A percentile compares a stretch with the other conserved stretches of the same genome.
These are phyloP conservation scores for Nycticorax nycticorax DNA, from an alignment of 2,113 vertebrate species.

Conservation along the genomic window DNA sequence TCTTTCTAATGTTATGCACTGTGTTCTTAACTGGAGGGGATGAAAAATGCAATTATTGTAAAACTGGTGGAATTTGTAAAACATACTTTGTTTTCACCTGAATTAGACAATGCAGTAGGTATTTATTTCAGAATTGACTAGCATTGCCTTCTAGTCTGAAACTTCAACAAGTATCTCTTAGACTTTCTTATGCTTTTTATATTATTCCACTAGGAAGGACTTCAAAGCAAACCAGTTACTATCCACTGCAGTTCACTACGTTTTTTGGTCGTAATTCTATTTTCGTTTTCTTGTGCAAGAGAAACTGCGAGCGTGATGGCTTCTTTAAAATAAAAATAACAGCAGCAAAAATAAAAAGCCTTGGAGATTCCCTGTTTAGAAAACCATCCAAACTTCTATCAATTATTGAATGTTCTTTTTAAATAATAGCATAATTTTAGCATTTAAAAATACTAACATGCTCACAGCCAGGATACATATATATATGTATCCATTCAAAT, in stretches of 20 bases:
- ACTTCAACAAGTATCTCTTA: neutral
- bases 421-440: neutral
- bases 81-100: neutral
- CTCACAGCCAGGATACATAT: neutral
- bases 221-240: neutral
- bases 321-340: constrained; percentile 40
- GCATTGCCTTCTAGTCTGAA: neutral
- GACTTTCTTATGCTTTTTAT: neutral
- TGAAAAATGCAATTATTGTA: neutral
- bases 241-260: neutral
- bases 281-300: neutral
- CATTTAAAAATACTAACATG: neutral
- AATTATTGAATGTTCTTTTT: neutral
- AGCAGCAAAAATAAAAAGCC: neutral
- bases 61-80: neutral
- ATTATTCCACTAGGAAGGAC: neutral
- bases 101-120: neutral
- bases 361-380: constrained; percentile 26
- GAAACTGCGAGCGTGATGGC: neutral
- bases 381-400: neutral
- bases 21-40: neutral
- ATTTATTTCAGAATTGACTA: neutral
- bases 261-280: neutral
- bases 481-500: neutral
- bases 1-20: neutral